Conservation (phyloP, 1,140 invertebrate genomes). For the Zaprionus capensis region DNA sequence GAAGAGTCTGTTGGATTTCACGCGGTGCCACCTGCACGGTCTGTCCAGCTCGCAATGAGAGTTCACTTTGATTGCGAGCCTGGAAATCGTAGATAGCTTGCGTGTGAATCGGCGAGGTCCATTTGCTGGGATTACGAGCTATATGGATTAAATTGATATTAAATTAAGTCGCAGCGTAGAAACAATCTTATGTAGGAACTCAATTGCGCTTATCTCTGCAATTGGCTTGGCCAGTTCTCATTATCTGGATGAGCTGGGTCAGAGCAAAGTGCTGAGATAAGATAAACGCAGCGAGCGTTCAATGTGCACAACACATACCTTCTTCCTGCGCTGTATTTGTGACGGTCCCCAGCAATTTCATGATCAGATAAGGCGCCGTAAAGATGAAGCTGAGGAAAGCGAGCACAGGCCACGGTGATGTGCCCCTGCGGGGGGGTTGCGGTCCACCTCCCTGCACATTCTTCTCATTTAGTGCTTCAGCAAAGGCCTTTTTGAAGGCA, state of each 20-base stretch:
- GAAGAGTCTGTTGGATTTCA: constrained; percentile 89
- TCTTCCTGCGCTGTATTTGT: constrained; percentile 86
- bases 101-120: constrained; percentile 90
- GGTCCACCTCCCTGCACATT: constrained; percentile 62
- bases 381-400: constrained; percentile 94
- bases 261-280: constrained; percentile 69
- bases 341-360: constrained; percentile 90
- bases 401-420: constrained; percentile 88
- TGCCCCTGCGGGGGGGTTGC: constrained; percentile 56
- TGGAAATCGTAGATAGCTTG: constrained; percentile 91
- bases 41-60: constrained; percentile 91
- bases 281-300: constrained; percentile 67
- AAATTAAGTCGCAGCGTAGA: not conserved
- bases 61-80: constrained; percentile 89
- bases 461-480: constrained; percentile 84
- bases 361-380: constrained; percentile 95
- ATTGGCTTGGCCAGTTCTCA: constrained; percentile 3
- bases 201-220: constrained; percentile 59
- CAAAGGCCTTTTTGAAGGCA: constrained; percentile 87
- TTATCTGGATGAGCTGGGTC: constrained; percentile 58
- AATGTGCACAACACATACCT: constrained; percentile 83
- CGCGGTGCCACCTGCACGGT: constrained; percentile 92
- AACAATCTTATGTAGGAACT: constrained; percentile 32
- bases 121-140: constrained; percentile 88
- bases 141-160: constrained; percentile 21